phyloP scores from a whole-genome alignment of 2,113 vertebrate species.

The Nibea coibor region DNA sequence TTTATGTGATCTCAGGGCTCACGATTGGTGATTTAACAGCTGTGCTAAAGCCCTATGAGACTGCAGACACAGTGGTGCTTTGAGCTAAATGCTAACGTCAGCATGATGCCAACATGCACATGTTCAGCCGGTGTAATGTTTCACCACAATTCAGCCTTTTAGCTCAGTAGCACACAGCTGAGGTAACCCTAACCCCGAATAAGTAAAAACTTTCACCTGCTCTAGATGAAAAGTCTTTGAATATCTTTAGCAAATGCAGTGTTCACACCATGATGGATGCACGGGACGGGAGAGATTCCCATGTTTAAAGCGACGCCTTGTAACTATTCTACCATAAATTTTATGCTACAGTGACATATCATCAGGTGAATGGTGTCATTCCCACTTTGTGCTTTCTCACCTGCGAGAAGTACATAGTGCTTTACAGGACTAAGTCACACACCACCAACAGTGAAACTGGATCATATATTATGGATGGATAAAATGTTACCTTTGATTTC shows the following conservation, averaged over 20 bases:
- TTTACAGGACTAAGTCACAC: too few relatives aligned
- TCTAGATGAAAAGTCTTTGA: not conserved
- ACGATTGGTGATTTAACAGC: not conserved
- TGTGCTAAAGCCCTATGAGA: not conserved
- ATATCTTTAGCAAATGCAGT: not conserved
- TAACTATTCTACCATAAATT: too few relatives aligned
- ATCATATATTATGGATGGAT: too few relatives aligned
- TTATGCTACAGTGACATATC: too few relatives aligned
- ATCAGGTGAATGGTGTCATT: too few relatives aligned
- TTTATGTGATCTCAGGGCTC: not conserved
- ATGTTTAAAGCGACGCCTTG: not conserved
- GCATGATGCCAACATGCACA: not conserved
- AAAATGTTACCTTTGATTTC: too few relatives aligned
- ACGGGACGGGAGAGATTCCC: not conserved
- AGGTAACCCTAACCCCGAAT: not conserved
- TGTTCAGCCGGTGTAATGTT: not conserved
- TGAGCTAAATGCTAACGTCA: not conserved
- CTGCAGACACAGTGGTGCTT: not conserved
- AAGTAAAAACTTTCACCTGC: not conserved
- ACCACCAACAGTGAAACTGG: too few relatives aligned
- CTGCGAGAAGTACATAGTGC: too few relatives aligned
- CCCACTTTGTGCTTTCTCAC: too few relatives aligned
- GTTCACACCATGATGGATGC: not conserved
- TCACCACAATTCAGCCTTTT: not conserved
- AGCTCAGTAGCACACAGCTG: not conserved